A percentile compares a stretch with the other conserved stretches of the same genome.
These are phyloP conservation scores for Cavia porcellus DNA, from an alignment of 2,113 vertebrate genomes.

Conservation along the genomic window DNA sequence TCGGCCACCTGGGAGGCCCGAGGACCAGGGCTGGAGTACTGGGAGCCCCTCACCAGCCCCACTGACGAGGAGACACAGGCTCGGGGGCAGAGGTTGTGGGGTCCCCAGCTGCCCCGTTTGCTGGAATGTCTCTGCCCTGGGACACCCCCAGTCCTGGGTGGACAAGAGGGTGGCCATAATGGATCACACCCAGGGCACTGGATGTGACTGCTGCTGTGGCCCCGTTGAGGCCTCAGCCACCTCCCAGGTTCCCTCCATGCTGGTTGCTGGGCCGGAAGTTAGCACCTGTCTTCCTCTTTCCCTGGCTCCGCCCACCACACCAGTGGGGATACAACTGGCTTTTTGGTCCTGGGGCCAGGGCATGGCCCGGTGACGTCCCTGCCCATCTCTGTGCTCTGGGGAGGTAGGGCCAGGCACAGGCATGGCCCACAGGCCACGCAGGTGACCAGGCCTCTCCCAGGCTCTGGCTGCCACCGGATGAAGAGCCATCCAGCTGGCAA, in stretches of 20 bases:
- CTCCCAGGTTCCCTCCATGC: rapidly evolving
- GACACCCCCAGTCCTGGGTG: background rate
- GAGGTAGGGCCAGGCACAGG: background rate
- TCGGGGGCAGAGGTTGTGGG: background rate
- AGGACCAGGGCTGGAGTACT: rapidly evolving
- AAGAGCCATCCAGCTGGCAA: background rate
- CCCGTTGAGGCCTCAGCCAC: rapidly evolving
- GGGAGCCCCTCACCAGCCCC: rapidly evolving
- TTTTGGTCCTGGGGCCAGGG: background rate
- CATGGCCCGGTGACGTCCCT: rapidly evolving
- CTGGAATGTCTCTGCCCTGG: rapidly evolving
- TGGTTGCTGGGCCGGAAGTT: background rate
- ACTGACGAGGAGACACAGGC: rapidly evolving
- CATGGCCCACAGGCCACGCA: rapidly evolving
- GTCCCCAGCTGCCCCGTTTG: rapidly evolving
- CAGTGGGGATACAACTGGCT: rapidly evolving
- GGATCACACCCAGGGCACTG: background rate
- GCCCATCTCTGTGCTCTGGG: too few species aligned
- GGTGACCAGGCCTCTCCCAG: background rate
- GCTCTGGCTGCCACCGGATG: background rate
- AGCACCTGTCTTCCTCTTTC: rapidly evolving
- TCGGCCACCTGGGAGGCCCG: rapidly evolving
- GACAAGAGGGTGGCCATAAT: background rate
- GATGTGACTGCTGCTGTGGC: background rate
- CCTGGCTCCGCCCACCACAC: background rate